Evolutionary conservation across 2,797 vertebrate genomes (phyloP), one percentile per base, ranked within the genome.

Genomic region (Chelon auratus): DNA sequence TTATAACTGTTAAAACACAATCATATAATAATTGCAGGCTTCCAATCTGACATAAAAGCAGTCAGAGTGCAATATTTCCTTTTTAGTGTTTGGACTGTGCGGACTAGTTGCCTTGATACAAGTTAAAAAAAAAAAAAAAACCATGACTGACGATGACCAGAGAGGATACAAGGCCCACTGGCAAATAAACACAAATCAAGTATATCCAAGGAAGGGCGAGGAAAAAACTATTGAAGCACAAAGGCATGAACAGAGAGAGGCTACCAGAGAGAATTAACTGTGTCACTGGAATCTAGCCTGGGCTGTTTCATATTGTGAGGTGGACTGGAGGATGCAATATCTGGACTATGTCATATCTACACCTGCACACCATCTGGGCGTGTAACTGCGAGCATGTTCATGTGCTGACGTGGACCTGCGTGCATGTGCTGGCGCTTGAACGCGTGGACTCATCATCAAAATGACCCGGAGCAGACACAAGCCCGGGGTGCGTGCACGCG

Each of bases 331-430:
- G 68, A 84, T 61, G 56, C 2, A 26, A 54, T 76, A 73, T 71
- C 78, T 81, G 83, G 37, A 64, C 72, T 74, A n/a, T 72, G 68
- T 79, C 85, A 77, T 82, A 78, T 67, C 57, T 63, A 73, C 86
- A 91, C 86, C 78, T 90, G 87, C 72, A 76, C 62, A 15, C 80
- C 83, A 87, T 89, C 81, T 91, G 80, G 65, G 67, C 54, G 36
- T n/a, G 37, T 56, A 64, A 58, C 48, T 50, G 47, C 36, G 20
- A 59, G 60, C 9, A 9, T 40, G 40, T 11, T n/a, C 42, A 20
- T 1, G 33, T 51, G 68, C 59, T 71, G 62, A 74, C 20, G 55
- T 86, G 77, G 61, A 62, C 59, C 51, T n/a, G 20, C 15, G 14
- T 5, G 57, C 12, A 40, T 8, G 42, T n/a, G 61, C 11, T 48